These are phyloP conservation scores for Actinernus sp. DNA, from an alignment of 92 coral and sea anemone genomes.

Conservation along the genomic window DNA sequence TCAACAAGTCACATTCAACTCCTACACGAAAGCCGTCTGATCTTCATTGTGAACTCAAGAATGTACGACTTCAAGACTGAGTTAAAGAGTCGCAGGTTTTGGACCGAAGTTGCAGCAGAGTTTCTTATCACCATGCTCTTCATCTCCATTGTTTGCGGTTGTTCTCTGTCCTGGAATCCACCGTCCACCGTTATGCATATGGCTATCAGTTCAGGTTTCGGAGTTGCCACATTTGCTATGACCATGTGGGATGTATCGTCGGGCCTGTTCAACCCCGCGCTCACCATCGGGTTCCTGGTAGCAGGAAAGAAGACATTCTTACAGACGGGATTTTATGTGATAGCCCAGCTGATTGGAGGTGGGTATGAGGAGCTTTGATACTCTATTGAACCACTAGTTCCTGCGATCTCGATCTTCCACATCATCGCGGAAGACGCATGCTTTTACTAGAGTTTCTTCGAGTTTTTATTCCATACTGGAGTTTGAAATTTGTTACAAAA, in stretches of 20 bases:
- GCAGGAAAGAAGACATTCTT: slow-evolving; percentile 12
- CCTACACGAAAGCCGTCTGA: too few species aligned
- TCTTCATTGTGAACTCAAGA: too few species aligned
- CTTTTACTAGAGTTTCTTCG: too few species aligned
- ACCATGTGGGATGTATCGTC: slow-evolving; percentile 44
- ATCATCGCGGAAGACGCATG: too few species aligned
- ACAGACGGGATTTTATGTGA: slow-evolving; percentile 20
- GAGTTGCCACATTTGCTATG: slow-evolving; percentile 28
- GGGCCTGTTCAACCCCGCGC: slow-evolving; percentile 39
- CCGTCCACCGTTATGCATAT: slow-evolving; percentile 21
- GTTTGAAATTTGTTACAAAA: too few species aligned
- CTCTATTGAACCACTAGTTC: too few species aligned
- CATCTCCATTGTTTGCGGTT: slow-evolving; percentile 26
- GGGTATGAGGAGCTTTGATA: background rate
- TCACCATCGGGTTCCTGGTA: slow-evolving; percentile 18
- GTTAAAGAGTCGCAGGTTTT: slow-evolving; percentile 3
- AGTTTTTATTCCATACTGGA: too few species aligned
- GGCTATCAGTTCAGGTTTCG: slow-evolving; percentile 26
- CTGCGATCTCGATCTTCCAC: too few species aligned
- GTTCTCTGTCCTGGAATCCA: slow-evolving; percentile 12
- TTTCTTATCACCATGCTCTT: slow-evolving; percentile 23
- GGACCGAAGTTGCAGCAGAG: slow-evolving; percentile 27
- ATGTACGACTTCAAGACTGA: background rate
- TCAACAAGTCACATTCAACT: too few species aligned
- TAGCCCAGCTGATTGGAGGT: slow-evolving; percentile 28